Base-by-base conservation (phyloP, 2,113 vertebrate species). In the Mesitornis unicolor region DNA sequence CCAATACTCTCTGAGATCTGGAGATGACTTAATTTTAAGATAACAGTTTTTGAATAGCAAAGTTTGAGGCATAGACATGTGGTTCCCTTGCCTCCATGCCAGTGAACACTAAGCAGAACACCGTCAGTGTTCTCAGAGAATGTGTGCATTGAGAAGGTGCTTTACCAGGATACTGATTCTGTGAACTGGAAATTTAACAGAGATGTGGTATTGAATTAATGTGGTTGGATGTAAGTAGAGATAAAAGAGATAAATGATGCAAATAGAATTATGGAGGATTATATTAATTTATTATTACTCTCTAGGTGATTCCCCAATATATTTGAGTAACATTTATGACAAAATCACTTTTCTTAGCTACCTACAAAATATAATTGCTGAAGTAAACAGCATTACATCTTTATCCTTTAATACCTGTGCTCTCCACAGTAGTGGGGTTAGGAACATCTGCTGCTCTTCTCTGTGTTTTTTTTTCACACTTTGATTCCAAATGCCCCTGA, bases 271-370 rank as follows among this genome's bases (percentile, higher is more conserved):
- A 53, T 31, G 12, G 29, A 53, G 14, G 18, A 36, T 31, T 5
- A 47, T 57, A 92, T 79, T 95, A 47, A 91, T 85, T 94, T 79
- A 69, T 94, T 92, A 81, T 22, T 14, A 80, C 71, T 79, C 76
- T 79, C 63, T 93, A 90, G 74, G 31, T 76, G 60, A 93, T 93
- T 92, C 51, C 59, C 40, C 95, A 69, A 7, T 65, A 70, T 33
- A 60, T 84, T 83, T 94, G 81, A 91, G 70, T 87, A 79, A 88
- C 7, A 28, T 74, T 84, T 42, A 59, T 69, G 43, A 47, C 42
- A 96, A 84, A 87, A 57, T 6, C 21, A 69, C 22, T 95, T 93
- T 92, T 90, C 65, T 96, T 83, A 70, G 38, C 25, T 79, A 51
- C 8, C 6, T 91, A 20, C 4, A 24, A 22, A 8, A 48, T 19